Base-by-base conservation (phyloP, 2,113 vertebrate genomes). In the Oplegnathus fasciatus region DNA sequence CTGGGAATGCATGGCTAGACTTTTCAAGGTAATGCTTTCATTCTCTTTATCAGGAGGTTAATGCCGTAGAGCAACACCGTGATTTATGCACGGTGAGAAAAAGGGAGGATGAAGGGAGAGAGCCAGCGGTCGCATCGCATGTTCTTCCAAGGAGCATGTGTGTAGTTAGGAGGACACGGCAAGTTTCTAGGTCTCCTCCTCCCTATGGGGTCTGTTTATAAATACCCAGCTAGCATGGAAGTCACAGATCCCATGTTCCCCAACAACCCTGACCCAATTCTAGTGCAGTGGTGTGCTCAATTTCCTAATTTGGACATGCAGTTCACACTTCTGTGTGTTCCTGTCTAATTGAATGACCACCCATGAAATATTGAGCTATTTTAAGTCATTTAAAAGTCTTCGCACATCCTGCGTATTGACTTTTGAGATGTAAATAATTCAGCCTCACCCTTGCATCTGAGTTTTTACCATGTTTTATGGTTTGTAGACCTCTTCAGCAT, bases 211-310 rank as follows among this genome's bases (percentile, higher is more conserved):
- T 90, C 89, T 93, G 92, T 94, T 94, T 95, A 95, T 94, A 95
- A 95, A 95, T 95, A 95, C 91, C 92, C 93, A 84, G 76, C 88
- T 85, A 88, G 85, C 81, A 88, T 93, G 89, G 92, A 91, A 92
- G 94, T 92, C 94, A 93, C 89, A 88, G 85, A 93, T 94, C 90
- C 89, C 89, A 88, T 93, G 92, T 94, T 94, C 91, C 90, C 91
- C 90, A 91, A 95, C 91, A 93, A 94, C 94, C 94, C 95, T 96
- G 94, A 95, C 95, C 95, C 92, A 96, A 89, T 96, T 95, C 89
- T 52, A 46, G 64, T 76, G 67, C 86, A 76, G 73, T 64, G 82
- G 52, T 86, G 89, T 80, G 72, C 92, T 91, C 55, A 73, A 80
- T 94, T 83, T 89, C 83, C 89, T 86, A 84, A 87, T 93, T 91